A percentile compares a stretch with the other conserved stretches of the same genome.
phyloP scores from a whole-genome alignment of 1,140 invertebrate species.

The Diachasma alloeum region DNA sequence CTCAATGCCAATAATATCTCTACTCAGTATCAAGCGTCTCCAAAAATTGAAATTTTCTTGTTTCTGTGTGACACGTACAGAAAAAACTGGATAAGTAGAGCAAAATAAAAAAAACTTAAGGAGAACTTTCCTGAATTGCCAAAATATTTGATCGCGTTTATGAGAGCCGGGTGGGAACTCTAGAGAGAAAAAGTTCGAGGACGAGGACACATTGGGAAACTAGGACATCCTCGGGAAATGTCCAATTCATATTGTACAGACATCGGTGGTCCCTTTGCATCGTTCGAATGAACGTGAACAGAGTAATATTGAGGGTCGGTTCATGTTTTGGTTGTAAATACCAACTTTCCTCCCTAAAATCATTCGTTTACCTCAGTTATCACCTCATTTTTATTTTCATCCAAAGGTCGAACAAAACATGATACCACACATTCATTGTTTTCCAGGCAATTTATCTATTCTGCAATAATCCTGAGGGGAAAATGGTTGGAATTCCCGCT shows the following conservation, averaged over 20 bases:
- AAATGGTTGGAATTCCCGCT: conserved; percentile 46
- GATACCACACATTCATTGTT: conserved; percentile 9
- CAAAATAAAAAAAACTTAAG: no score
- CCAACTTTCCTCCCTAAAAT: neutral
- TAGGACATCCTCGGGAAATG: neutral
- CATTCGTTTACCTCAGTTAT: neutral
- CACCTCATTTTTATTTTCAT: neutral
- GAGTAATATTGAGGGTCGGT: neutral
- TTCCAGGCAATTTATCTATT: conserved; percentile 68
- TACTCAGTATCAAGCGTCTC: no score
- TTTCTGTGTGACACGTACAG: no score
- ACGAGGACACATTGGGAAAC: neutral
- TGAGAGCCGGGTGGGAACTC: no score
- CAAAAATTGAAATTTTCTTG: no score
- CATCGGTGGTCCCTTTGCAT: neutral
- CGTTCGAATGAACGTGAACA: neutral
- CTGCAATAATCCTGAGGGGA: conserved; percentile 66
- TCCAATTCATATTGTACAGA: neutral
- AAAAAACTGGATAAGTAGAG: no score
- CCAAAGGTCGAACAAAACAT: no score
- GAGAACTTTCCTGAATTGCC: no score
- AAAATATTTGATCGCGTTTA: no score
- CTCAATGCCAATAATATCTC: no score
- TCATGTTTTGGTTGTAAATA: neutral
- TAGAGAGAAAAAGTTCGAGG: neutral